These are phyloP conservation scores for Willisornis vidua DNA, from an alignment of 2,113 vertebrate species.

Conservation along the genomic window DNA sequence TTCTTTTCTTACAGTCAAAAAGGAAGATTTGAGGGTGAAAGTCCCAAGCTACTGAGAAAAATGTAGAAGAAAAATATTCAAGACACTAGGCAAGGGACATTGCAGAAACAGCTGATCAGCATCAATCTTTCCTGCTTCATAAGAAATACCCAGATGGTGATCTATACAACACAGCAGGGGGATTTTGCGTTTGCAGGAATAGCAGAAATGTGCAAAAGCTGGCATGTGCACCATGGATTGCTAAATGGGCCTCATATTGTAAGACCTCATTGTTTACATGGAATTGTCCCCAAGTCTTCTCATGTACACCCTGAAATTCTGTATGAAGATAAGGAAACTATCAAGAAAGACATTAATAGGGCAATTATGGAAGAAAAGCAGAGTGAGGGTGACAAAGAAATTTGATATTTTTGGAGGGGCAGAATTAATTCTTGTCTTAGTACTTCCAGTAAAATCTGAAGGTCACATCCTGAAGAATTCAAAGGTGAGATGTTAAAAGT, in stretches of 20 bases:
- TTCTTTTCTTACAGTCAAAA: constrained; percentile 42
- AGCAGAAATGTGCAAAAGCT: not conserved
- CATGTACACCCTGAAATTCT: not conserved
- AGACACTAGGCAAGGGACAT: not conserved
- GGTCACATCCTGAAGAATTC: not conserved
- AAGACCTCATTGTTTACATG: not conserved
- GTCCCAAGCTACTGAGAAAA: constrained; percentile 36
- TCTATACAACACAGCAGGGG: fast-evolving
- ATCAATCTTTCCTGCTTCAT: not conserved
- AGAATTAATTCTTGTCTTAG: constrained; percentile 3
- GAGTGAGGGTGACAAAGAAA: not conserved
- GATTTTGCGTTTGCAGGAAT: not conserved
- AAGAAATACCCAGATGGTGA: not conserved
- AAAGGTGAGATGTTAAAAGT: not conserved
- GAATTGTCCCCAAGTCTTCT: not conserved
- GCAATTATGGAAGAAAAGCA: not conserved
- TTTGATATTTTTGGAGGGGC: not conserved
- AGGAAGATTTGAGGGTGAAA: constrained; percentile 48
- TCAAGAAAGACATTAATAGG: not conserved
- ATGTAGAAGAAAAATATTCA: constrained; percentile 34
- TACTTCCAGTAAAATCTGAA: constrained; percentile 18
- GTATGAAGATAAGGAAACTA: not conserved
- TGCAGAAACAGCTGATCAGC: constrained; percentile 2
- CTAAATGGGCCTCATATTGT: not conserved
- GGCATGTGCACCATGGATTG: not conserved